Evolutionary conservation across 1,140 invertebrate genomes (phyloP), one percentile per base, ranked within the genome.

Genomic region (Cylas formicarius): DNA sequence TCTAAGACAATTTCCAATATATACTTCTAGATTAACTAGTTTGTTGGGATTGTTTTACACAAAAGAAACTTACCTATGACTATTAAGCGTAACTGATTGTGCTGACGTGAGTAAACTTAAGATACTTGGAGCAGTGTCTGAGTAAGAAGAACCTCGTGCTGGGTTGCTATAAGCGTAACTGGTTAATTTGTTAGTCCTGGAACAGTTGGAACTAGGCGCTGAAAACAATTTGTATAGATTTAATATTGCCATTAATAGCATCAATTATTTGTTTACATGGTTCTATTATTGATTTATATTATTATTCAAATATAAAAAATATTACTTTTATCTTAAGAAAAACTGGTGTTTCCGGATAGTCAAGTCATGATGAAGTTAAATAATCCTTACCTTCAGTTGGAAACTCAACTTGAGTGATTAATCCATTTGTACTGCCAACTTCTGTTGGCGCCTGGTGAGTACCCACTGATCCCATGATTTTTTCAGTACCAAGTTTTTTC

Each of bases 51-150:
- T 17, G 22, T 16, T 29, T 31, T 32, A 11, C 6, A 41, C 13
- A 32, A 22, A 7, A 31, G 37, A 17, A 16, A 51, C 55, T 53
- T 53, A 65, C 62, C 62, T 62, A 61, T 65, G 61, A 61, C 61
- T 65, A 58, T 65, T 65, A 57, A 65, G 60, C 56, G 60, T 59
- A 55, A 61, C 49, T 51, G 58, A 48, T 48, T 62, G 60, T 52
- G 58, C 54, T 37, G 57, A 55, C 31, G 58, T 61, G 29, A 56
- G 62, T 29, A 62, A 44, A 47, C 52, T 58, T 27, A 61, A 44
- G 21, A 48, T 57, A 33, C 48, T 45, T 23, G 53, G 41, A 37
- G 58, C 40, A 45, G 53, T 46, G 51, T 52, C 53, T 31, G 55
- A 42, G 37, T 44, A 50, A n/a, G n/a, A n/a, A n/a, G n/a, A n/a